Base-by-base conservation (phyloP, 2,797 vertebrate species). In the Leptoclinus maculatus region DNA sequence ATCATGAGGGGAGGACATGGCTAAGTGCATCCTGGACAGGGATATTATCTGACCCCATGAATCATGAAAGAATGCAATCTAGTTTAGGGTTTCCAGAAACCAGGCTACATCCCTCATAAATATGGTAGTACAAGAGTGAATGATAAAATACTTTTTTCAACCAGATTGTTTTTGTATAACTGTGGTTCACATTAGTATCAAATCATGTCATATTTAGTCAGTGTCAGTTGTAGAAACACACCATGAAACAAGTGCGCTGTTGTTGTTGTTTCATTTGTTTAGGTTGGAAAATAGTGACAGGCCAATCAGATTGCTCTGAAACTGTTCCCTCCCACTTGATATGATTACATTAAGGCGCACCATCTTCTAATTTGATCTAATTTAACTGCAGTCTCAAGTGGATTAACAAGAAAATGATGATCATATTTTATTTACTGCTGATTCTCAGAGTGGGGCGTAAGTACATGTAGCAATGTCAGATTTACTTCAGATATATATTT, bases 311-410 rank as follows among this genome's bases (percentile, higher is more conserved):
- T 10, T 36, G 27, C 21, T 47, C 3, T 72, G 0, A 0, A 34
- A 66, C 25, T 16, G 43, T 57, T 60, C 27, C 85, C 89, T 87
- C 86, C 89, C 76, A 65, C 73, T 56, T 10, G 6, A 59, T 54
- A 64, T 25, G 25, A 67, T 76, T 54, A 78, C 14, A 73, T 62
- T 8, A 32, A 32, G 3, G 7, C 29, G n/a, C 53, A 60, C 43
- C 60, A n/a, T 21, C 23, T 53, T 38, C 3, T 47, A 51, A 36
- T 45, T 6, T 2, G 0, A 13, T 75, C 8, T 41, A 2, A 58
- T 8, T 21, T n/a, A 43, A 49, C 45, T 19, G 1, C 11, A 34
- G 23, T 34, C 7, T 47, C 45, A 4, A 43, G 2, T 13, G 38
- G n/a, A 36, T 3, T 0, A 36, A 64, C 54, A 9, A 36, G 47